Conservation (phyloP, 2,888 invertebrate species). For the Caradrina kadenii region DNA sequence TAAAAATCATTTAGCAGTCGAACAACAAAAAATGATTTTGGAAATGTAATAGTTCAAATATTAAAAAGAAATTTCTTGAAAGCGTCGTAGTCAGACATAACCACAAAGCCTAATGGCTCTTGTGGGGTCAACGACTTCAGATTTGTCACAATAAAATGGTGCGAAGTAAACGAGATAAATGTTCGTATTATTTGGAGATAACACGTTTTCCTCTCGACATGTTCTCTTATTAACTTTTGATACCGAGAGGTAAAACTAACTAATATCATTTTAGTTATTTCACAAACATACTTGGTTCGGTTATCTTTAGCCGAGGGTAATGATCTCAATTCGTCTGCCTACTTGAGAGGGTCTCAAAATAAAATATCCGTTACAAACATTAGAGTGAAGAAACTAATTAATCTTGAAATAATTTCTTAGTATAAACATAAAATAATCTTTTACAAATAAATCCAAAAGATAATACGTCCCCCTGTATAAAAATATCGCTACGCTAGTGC, state of each 20-base stretch:
- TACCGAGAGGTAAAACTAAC: conserved; percentile 7
- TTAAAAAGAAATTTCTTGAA: conserved; percentile 23
- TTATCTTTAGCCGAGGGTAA: neutral
- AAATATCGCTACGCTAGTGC: conserved; percentile 41
- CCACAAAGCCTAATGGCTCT: conserved; percentile 43
- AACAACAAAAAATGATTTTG: neutral
- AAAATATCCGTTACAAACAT: too few relatives aligned
- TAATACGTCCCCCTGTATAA: conserved; percentile 15
- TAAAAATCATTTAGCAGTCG: neutral
- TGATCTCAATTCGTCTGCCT: neutral
- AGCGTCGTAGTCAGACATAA: conserved; percentile 21
- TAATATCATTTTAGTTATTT: conserved; percentile 11
- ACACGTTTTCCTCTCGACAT: conserved; percentile 31
- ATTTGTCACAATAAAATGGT: conserved; percentile 48
- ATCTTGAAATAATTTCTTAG: too few relatives aligned
- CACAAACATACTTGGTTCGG: neutral
- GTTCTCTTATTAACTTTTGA: conserved; percentile 28
- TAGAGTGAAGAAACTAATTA: too few relatives aligned
- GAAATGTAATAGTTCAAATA: neutral
- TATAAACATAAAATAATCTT: neutral
- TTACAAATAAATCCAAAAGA: neutral
- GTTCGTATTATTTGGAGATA: conserved; percentile 39
- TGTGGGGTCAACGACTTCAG: conserved; percentile 38
- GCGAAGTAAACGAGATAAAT: conserved; percentile 45
- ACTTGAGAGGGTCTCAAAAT: too few relatives aligned